A percentile compares a stretch with the other conserved stretches of the same genome.
phyloP scores from a whole-genome alignment of 2,888 invertebrate species.

The Pecten maximus region DNA sequence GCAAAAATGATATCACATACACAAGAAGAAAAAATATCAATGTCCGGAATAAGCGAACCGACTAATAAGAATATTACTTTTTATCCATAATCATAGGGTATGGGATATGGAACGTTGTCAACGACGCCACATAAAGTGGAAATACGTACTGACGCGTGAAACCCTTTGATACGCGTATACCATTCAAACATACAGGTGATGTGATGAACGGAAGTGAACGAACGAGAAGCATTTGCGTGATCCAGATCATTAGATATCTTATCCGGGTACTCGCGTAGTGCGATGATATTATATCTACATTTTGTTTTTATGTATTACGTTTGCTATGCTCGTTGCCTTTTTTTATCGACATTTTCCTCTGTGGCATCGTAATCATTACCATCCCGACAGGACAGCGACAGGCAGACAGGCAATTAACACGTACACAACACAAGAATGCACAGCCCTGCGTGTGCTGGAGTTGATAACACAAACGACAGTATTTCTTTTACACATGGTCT shows the following conservation, averaged over 20 bases:
- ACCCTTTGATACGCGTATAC: neutral
- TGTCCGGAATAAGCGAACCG: neutral
- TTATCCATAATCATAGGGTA: neutral
- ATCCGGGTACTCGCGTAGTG: neutral
- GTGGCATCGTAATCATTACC: neutral
- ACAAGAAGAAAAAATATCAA: neutral
- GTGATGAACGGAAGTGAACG: neutral
- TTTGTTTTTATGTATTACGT: neutral
- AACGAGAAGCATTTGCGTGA: constrained; percentile 2
- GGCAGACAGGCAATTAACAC: neutral
- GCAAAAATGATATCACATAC: neutral
- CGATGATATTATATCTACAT: neutral
- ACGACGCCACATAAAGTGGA: neutral
- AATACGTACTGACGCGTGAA: neutral
- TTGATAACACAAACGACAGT: neutral
- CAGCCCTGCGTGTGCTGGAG: neutral
- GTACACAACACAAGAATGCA: neutral
- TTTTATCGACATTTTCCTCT: neutral
- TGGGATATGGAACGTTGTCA: neutral
- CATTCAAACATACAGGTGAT: neutral
- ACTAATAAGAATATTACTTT: neutral
- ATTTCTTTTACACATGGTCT: neutral
- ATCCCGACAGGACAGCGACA: neutral
- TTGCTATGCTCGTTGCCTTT: neutral
- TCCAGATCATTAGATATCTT: neutral